A percentile compares a stretch with the other conserved stretches of the same genome.
phyloP scores from a whole-genome alignment of 2,113 vertebrate species.

The western clawed frog (Xenopus tropicalis) region UCB_Xtro_10.0 CM004451.2:11975001-11975500 shows the following conservation, averaged over 20 bases:
- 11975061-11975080: background rate
- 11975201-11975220: slow-evolving; percentile 18
- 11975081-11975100: slow-evolving; percentile 27
- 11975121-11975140: slow-evolving; percentile 19
- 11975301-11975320: no score
- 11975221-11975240: slow-evolving; percentile 20
- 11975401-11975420: background rate
- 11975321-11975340: slow-evolving; percentile 1
- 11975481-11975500: no score
- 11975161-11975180: slow-evolving; percentile 14
- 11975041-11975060: background rate
- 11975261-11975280: no score
- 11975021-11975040: background rate
- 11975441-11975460: no score
- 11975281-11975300: no score
- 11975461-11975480: no score
- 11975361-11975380: slow-evolving; percentile 19
- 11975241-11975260: slow-evolving; percentile 26
- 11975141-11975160: slow-evolving; percentile 22
- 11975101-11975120: slow-evolving; percentile 11
- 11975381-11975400: background rate
- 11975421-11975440: no score
- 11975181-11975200: slow-evolving; percentile 15
- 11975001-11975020: background rate
- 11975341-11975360: slow-evolving; percentile 5